Percentiles rank a stretch among this genome's conserved stretches.
Evolutionary conservation across 1,140 invertebrate genomes (phyloP).

Genomic region (Ladona fulva): DNA sequence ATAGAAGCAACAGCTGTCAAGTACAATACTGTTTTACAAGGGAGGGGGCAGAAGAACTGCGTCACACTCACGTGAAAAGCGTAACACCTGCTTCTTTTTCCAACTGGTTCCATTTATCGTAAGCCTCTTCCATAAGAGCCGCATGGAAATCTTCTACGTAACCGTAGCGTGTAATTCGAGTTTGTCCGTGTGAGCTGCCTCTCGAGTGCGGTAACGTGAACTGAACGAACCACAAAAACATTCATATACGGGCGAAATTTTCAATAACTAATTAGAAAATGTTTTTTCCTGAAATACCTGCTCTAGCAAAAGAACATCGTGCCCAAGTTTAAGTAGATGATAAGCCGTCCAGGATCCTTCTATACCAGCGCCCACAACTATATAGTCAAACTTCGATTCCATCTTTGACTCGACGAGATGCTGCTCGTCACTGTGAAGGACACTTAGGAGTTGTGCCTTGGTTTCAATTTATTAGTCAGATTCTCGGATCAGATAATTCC

Average conservation of each 20-base stretch:
- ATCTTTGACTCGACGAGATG: not conserved
- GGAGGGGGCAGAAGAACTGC: no score
- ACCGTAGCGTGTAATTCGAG: constrained; percentile 14
- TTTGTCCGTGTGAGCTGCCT: constrained; percentile 18
- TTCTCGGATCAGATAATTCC: not conserved
- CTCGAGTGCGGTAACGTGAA: constrained; percentile 14
- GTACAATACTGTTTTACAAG: no score
- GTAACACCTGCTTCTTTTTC: constrained; percentile 13
- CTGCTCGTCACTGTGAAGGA: not conserved
- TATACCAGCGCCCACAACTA: constrained; percentile 9
- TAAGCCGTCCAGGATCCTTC: constrained; percentile 13
- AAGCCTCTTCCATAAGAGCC: constrained; percentile 7
- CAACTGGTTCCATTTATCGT: constrained; percentile 11
- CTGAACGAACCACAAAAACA: not conserved
- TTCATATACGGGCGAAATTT: not conserved
- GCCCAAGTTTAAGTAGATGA: not conserved
- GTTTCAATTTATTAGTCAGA: not conserved
- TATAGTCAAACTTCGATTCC: not conserved
- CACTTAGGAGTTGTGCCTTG: not conserved
- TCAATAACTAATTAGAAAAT: not conserved
- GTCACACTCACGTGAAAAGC: constrained; percentile 12
- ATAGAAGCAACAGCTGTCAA: no score
- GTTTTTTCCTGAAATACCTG: not conserved
- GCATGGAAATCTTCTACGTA: constrained; percentile 16
- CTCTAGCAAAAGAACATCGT: not conserved